Base-by-base conservation (phyloP, 2,888 invertebrate species). In the Stenichneumon culpator region DNA sequence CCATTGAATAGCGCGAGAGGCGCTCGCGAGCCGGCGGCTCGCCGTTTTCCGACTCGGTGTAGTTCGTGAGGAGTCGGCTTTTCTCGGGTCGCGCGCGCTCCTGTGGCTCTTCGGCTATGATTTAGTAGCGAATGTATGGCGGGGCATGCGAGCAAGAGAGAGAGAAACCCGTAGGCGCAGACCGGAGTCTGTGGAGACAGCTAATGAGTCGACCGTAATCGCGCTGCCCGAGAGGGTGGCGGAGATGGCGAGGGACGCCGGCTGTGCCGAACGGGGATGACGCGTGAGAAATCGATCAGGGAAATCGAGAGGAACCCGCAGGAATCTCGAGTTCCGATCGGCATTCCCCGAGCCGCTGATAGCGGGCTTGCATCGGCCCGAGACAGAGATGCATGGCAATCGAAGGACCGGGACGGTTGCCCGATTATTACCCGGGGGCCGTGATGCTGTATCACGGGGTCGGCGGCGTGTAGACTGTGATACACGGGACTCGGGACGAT, bases 181-280 rank as follows among this genome's bases (percentile, higher is more conserved):
- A 68, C 63, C 28, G 16, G 75, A 75, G 77, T 85, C 79, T 82
- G 77, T 74, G 72, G 89, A 86, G 90, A 85, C 90, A 84, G 90
- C 90, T 92, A 92, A 92, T 92, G 91, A 92, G 90, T 89, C 88
- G 89, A 87, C 86, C 86, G 88, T 90, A 92, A 91, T 92, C 90
- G 89, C 60, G 60, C 25, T 60, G 81, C 77, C 83, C 73, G 84
- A 84, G 47, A 36, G 32, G 72, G 52, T n/a, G 36, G 32, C 25
- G 25, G 28, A 54, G 60, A 73, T 19, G 36, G 19, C 28, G 22
- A 1, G 16, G 9, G 60, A 39, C 1, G 39, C 39, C 39, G 39
- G 39, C 39, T 11, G 39, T 2, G 39, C 9, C 39, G 39, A 9
- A 1, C 39, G 5, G 60, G 32, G 84, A 81, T 60, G 80, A 73